phyloP scores from a whole-genome alignment of 35 echinoderm and acorn worm genomes.

The Apostichopus japonicus region DNA sequence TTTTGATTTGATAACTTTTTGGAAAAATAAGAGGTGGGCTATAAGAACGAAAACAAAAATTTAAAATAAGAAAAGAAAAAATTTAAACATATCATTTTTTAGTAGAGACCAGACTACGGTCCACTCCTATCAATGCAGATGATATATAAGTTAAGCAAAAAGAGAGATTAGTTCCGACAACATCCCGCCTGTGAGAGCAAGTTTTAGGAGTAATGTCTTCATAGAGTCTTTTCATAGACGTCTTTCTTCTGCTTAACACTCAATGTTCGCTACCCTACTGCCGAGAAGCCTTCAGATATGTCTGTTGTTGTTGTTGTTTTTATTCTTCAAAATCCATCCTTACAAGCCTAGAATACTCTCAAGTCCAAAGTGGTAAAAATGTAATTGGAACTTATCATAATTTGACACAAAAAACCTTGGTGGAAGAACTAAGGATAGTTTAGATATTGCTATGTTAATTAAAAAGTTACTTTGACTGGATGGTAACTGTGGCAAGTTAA shows the following conservation, averaged over 20 bases:
- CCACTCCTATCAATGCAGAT: slow-evolving; percentile 44
- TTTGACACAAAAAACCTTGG: no score
- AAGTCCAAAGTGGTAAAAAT: no score
- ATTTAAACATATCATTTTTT: background rate
- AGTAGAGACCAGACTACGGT: background rate
- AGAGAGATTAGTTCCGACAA: background rate
- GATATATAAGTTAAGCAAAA: background rate
- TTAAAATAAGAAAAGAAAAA: background rate
- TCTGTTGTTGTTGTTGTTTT: background rate
- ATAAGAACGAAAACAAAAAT: background rate
- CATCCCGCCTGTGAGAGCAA: background rate
- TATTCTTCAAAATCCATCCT: no score
- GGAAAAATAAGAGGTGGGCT: no score
- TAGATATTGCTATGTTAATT: no score
- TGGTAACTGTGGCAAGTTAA: no score
- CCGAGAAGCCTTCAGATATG: background rate
- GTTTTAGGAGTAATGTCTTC: slow-evolving; percentile 13
- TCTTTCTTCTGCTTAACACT: slow-evolving; percentile 14
- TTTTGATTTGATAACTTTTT: no score
- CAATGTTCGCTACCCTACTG: background rate
- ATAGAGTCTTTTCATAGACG: slow-evolving; percentile 9
- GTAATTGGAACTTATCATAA: no score
- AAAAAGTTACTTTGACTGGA: no score
- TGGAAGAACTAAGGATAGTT: no score
- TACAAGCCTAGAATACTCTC: no score